phyloP scores from a whole-genome alignment of 2,113 vertebrate species.

The Cyanoliseus patagonus region DNA sequence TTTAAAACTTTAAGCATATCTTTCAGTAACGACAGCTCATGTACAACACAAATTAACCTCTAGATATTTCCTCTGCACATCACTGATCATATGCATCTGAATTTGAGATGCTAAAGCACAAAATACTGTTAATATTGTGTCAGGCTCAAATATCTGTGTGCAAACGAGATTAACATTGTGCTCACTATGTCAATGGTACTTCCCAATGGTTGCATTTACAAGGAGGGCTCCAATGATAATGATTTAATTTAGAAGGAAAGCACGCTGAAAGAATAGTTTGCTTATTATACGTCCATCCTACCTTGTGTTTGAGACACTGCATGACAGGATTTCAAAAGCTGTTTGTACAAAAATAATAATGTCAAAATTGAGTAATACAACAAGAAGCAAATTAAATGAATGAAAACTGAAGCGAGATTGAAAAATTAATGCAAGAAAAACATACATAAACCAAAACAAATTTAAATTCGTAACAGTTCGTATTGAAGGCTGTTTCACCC shows the following conservation, averaged over 20 bases:
- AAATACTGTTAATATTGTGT: constrained; percentile 34
- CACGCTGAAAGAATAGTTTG: constrained; percentile 65
- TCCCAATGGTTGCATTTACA: constrained; percentile 42
- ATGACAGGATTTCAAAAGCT: constrained; percentile 99
- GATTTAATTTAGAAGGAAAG: constrained; percentile 69
- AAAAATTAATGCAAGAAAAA: constrained; percentile 76
- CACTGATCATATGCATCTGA: neutral
- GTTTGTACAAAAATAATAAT: constrained; percentile 90
- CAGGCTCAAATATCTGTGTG: constrained; percentile 47
- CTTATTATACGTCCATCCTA: constrained; percentile 83
- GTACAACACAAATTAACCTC: constrained; percentile 7
- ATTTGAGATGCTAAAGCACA: constrained; percentile 55
- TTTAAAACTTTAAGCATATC: neutral
- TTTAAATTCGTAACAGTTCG: constrained; percentile 44
- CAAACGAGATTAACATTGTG: constrained; percentile 39
- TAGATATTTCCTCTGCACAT: constrained; percentile 24
- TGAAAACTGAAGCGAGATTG: constrained; percentile 79
- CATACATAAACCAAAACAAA: constrained; percentile 76
- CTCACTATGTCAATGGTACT: constrained; percentile 40
- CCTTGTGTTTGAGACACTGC: constrained; percentile 96
- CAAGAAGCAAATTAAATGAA: constrained; percentile 88
- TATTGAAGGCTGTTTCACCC: constrained; percentile 19
- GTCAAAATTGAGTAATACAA: constrained; percentile 83
- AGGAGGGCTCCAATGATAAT: constrained; percentile 34
- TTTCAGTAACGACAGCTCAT: neutral